Evolutionary conservation across 2,888 invertebrate species (phyloP).

Genomic region (Thereva nobilitata): DNA sequence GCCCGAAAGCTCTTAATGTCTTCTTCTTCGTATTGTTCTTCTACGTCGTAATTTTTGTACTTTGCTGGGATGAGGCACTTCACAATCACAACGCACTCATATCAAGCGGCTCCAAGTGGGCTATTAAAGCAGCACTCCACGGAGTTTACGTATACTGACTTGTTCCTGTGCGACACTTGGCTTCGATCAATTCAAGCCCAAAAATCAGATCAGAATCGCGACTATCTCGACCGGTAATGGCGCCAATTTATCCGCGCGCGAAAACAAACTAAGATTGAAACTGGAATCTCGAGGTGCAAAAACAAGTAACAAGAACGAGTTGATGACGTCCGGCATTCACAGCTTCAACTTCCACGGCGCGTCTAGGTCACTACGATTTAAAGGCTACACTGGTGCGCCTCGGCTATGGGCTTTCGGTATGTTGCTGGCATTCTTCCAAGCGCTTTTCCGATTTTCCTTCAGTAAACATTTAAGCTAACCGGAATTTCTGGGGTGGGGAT

Average conservation of each 20-base stretch:
- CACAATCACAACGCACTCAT: slow-evolving; percentile 9
- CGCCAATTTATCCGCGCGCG: neutral
- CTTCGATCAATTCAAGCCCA: neutral
- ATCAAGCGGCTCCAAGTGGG: neutral
- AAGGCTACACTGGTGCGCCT: slow-evolving; percentile 13
- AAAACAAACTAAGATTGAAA: neutral
- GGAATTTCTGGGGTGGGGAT: slow-evolving; percentile 5
- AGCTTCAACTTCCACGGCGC: neutral
- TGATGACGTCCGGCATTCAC: neutral
- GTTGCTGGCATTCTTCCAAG: slow-evolving; percentile 35
- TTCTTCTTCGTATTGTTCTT: slow-evolving; percentile 12
- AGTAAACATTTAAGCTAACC: neutral
- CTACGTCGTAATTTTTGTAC: slow-evolving; percentile 18
- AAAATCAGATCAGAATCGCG: neutral
- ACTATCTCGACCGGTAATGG: neutral
- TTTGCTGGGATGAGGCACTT: neutral
- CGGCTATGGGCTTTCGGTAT: slow-evolving; percentile 17
- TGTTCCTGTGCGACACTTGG: too few species aligned
- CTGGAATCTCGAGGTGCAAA: neutral
- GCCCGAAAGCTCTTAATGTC: too few species aligned
- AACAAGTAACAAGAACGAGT: neutral
- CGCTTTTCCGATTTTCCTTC: slow-evolving; percentile 22
- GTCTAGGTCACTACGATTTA: neutral
- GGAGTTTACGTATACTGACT: too few species aligned
- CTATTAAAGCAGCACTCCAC: neutral